Conservation (phyloP, 2,888 invertebrate species). For the Amphimallon solstitiale region DNA sequence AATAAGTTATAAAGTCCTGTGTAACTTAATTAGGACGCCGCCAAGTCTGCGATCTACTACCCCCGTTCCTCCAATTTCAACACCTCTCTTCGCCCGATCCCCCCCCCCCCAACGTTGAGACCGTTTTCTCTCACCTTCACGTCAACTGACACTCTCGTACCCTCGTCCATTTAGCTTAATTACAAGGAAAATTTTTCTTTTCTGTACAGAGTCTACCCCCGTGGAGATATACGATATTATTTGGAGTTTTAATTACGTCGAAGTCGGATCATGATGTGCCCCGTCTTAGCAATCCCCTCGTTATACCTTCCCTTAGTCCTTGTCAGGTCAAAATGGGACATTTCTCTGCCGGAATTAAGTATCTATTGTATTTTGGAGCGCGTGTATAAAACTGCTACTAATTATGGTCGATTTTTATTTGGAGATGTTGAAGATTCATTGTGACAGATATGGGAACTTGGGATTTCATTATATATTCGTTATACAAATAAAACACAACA, state of each 20-base stretch:
- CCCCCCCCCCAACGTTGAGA: too few species aligned
- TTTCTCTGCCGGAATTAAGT: too few species aligned
- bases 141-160: slow-evolving; percentile 3
- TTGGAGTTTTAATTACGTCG: slow-evolving; percentile 22
- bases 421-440: too few species aligned
- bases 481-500: too few species aligned
- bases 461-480: too few species aligned
- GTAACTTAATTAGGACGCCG: slow-evolving; percentile 18
- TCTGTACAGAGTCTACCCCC: background rate
- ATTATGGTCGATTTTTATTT: too few species aligned
- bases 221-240: slow-evolving; percentile 28
- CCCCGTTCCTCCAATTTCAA: background rate
- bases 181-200: slow-evolving; percentile 18
- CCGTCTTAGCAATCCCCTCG: too few species aligned
- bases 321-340: too few species aligned
- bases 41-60: background rate
- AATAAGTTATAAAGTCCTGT: slow-evolving; percentile 22
- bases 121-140: slow-evolving; percentile 1
- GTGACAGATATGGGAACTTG: too few species aligned
- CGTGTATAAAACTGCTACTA: too few species aligned
- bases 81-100: background rate
- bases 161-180: slow-evolving; percentile 16
- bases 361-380: too few species aligned
- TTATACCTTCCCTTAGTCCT: too few species aligned
- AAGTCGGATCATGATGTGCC: slow-evolving; percentile 17